Evolutionary conservation across 2,888 invertebrate species (phyloP), one percentile per base, ranked within the genome.

Genomic region (Gonocerus acuteangulatus): DNA sequence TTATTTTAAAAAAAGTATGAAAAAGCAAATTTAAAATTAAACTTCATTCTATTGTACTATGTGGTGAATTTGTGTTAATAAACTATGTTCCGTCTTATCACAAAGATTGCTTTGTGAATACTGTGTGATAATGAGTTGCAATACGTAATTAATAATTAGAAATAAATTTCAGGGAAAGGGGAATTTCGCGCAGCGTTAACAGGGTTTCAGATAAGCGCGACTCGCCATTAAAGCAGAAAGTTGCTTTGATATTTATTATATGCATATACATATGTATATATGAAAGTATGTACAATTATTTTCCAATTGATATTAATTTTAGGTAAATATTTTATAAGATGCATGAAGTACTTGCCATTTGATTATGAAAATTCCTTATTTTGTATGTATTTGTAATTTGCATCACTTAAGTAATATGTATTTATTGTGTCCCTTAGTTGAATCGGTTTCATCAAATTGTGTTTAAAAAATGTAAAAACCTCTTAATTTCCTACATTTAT

Each of bases 311-410:
- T 59, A 59, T 59, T 59, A 59, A 48, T 48, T 58, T 48, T 59
- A 48, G 48, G 36, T 32, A 23, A 48, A 27, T 59, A 48, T 59
- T 59, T 59, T 59, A 48, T 59, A 48, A 59, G 45, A 59, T 59
- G 48, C 48, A 59, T 59, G 59, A 44, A 32, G 59, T 59, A 59
- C 59, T 59, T 59, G 59, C 59, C 59, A 59, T 48, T 59, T 59
- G 48, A 19, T 47, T 47, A 47, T 42, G 54, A 54, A 23, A 54
- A 54, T 54, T 54, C 54, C 54, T 54, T 54, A 54, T 54, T 54
- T 54, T 54, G 22, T 54, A 54, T 23, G 15, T 52, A 36, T 54
- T 54, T 36, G 22, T 39, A 54, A 36, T 54, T 54, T 54, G 42
- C 54, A 54, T 54, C 54, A 54, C 54, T 51, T 51, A 51, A 42